Percentiles rank a stretch among this genome's conserved stretches.
phyloP scores from a whole-genome alignment of 2,113 vertebrate genomes.

The Machaerirhynchus nigripectus region DNA sequence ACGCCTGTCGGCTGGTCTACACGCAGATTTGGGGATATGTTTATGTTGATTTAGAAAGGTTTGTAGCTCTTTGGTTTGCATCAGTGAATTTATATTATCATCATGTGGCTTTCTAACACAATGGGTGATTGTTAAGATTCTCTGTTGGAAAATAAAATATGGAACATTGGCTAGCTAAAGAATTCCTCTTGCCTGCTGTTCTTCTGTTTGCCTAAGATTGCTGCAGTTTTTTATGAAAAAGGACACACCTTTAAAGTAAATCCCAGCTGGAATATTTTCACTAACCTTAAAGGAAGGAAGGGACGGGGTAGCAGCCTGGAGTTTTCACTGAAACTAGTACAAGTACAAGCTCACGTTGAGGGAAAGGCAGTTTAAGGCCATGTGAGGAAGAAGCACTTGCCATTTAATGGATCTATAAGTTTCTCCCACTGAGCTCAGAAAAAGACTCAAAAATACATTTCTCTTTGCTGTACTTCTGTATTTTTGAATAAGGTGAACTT shows the following conservation, averaged over 20 bases:
- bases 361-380: background rate
- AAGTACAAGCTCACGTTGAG: background rate
- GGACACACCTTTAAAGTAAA: conserved; percentile 66
- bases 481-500: background rate
- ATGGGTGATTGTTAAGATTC: conserved; percentile 67
- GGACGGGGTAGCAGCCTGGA: background rate
- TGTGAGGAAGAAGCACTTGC: background rate
- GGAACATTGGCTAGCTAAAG: conserved; percentile 56
- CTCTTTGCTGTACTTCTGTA: background rate
- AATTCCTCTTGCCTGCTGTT: conserved; percentile 66
- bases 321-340: background rate
- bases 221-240: conserved; percentile 31
- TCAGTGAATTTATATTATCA: conserved; percentile 63
- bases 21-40: background rate
- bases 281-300: conserved; percentile 18
- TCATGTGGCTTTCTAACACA: conserved; percentile 52
- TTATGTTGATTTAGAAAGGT: conserved; percentile 61
- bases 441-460: background rate
- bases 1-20: background rate
- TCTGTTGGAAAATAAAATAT: conserved; percentile 63
- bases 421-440: background rate
- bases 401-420: background rate
- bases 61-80: conserved; percentile 46
- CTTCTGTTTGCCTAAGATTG: conserved; percentile 56
- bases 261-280: conserved; percentile 42